Conservation (phyloP, 2,797 vertebrate species). For the Crenichthys baileyi region DNA sequence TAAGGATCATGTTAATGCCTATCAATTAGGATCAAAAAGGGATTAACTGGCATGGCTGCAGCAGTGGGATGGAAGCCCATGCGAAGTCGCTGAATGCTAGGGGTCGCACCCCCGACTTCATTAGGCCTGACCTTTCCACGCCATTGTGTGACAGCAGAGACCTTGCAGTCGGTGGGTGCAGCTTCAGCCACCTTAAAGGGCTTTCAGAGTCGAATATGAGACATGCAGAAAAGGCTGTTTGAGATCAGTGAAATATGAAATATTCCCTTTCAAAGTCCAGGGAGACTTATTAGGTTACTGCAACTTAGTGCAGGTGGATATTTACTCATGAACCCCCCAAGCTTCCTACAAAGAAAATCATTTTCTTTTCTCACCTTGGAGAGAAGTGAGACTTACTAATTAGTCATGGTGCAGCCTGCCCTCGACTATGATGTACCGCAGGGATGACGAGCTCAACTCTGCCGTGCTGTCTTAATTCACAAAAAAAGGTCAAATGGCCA, state of each 20-base stretch:
- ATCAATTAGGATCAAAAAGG: slow-evolving; percentile 86
- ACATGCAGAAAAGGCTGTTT: slow-evolving; percentile 67
- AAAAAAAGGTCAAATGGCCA: slow-evolving; percentile 76
- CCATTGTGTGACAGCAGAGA: slow-evolving; percentile 78
- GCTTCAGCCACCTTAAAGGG: slow-evolving; percentile 60
- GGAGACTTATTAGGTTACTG: slow-evolving; percentile 77
- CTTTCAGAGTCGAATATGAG: slow-evolving; percentile 70
- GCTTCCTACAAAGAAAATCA: slow-evolving; percentile 62
- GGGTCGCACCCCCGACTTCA: slow-evolving; percentile 85
- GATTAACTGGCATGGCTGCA: slow-evolving; percentile 82
- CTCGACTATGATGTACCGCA: slow-evolving; percentile 58
- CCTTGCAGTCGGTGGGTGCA: slow-evolving; percentile 63
- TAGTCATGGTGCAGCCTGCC: slow-evolving; percentile 74
- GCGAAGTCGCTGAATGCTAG: slow-evolving; percentile 85
- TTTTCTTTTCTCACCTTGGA: slow-evolving; percentile 61
- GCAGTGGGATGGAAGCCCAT: slow-evolving; percentile 67
- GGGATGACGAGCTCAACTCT: slow-evolving; percentile 64
- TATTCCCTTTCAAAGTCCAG: slow-evolving; percentile 78
- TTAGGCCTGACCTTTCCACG: slow-evolving; percentile 89
- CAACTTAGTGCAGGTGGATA: slow-evolving; percentile 74
- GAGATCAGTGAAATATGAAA: slow-evolving; percentile 78
- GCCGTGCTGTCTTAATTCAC: slow-evolving; percentile 70
- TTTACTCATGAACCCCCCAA: slow-evolving; percentile 70
- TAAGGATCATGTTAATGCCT: slow-evolving; percentile 84
- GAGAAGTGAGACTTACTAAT: slow-evolving; percentile 77